Evolutionary conservation across 2,113 vertebrate species (phyloP).

Genomic region (Amphiprion ocellaris): DNA sequence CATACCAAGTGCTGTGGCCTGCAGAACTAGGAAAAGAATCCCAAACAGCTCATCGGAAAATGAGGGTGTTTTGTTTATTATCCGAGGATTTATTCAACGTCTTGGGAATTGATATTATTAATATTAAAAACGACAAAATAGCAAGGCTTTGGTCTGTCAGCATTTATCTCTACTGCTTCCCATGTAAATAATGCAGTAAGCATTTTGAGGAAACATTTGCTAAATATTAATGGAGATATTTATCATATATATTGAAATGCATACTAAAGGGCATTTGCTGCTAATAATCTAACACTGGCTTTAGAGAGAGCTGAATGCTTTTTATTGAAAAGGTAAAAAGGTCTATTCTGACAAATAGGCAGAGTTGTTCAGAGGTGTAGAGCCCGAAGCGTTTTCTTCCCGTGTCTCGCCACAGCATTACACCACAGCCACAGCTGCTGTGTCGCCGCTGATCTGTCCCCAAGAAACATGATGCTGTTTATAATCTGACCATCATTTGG

Average conservation of each 20-base stretch:
- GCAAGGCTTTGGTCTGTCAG: neutral
- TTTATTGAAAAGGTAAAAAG: slow-evolving; percentile 37
- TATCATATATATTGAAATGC: neutral
- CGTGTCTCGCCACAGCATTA: slow-evolving; percentile 75
- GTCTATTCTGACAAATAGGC: slow-evolving; percentile 8
- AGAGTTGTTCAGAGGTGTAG: slow-evolving; percentile 36
- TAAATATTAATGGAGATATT: slow-evolving; percentile 30
- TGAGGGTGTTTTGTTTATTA: slow-evolving; percentile 3
- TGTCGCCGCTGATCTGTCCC: slow-evolving; percentile 78
- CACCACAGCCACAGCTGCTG: slow-evolving; percentile 70
- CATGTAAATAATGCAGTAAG: slow-evolving; percentile 12
- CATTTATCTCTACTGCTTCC: neutral
- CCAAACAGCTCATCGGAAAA: slow-evolving; percentile 18
- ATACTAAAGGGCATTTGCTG: slow-evolving; percentile 11
- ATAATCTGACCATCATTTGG: slow-evolving; percentile 75
- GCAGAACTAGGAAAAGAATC: slow-evolving; percentile 6
- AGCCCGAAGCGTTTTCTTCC: slow-evolving; percentile 46
- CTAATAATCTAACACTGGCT: slow-evolving; percentile 13
- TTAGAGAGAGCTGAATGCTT: neutral
- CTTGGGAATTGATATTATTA: neutral
- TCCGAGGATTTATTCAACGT: neutral
- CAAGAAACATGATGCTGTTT: slow-evolving; percentile 74
- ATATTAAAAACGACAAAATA: neutral
- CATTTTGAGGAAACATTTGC: slow-evolving; percentile 1
- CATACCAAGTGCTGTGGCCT: slow-evolving; percentile 24